phyloP scores from a whole-genome alignment of 1,140 invertebrate genomes.

The Gonatopus flavifemur region DNA sequence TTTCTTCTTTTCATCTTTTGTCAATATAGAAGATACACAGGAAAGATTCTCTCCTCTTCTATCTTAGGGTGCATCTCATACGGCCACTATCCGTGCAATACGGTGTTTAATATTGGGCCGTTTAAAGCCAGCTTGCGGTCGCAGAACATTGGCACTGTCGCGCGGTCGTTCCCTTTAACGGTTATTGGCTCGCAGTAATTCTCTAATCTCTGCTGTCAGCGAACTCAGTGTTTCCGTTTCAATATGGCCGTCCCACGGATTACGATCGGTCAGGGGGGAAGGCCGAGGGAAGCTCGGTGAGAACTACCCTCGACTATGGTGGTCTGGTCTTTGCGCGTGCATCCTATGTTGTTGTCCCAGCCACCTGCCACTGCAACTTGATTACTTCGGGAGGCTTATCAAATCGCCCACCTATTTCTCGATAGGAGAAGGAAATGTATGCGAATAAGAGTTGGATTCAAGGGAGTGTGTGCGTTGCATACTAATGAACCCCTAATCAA shows the following conservation, averaged over 20 bases:
- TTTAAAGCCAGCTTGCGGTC: conserved; percentile 43
- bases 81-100: conserved; percentile 27
- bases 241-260: conserved; percentile 44
- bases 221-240: conserved; percentile 50
- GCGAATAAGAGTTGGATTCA: no score
- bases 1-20: conserved; percentile 1
- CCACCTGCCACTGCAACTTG: conserved; percentile 40
- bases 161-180: conserved; percentile 56
- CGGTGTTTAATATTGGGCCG: conserved; percentile 45
- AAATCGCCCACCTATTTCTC: conserved; percentile 29
- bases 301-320: no score
- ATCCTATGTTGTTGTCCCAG: conserved; percentile 25
- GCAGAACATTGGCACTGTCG: conserved; percentile 37
- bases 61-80: conserved; percentile 17
- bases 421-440: no score
- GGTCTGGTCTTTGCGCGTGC: conserved; percentile 14
- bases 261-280: no score
- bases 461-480: no score
- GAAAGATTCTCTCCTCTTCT: no score
- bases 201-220: conserved; percentile 54
- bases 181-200: conserved; percentile 54
- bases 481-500: no score
- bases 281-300: conserved; percentile 6
- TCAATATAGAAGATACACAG: neutral
- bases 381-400: conserved; percentile 46